These are phyloP conservation scores for Thelaira solivaga DNA, from an alignment of 2,888 invertebrate species.

Conservation along the genomic window DNA sequence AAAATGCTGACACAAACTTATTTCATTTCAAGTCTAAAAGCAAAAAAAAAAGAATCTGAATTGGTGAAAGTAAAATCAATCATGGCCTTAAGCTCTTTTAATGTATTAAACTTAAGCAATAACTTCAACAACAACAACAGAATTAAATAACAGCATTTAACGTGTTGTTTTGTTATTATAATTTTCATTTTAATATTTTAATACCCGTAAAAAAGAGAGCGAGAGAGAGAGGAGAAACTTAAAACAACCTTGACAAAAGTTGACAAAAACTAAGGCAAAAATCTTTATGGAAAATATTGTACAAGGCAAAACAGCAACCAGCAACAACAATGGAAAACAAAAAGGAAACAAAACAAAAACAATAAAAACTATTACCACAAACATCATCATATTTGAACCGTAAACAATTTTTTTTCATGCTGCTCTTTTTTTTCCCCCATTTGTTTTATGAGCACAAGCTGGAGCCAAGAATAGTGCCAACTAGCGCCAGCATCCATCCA, in stretches of 20 bases:
- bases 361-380: not conserved
- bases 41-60: not conserved
- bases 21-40: conserved; percentile 4
- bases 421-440: not conserved
- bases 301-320: conserved; percentile 11
- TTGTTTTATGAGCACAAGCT: not conserved
- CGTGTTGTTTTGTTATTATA: too few relatives aligned
- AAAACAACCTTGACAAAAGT: conserved; percentile 49
- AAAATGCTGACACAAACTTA: not conserved
- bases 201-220: too few relatives aligned
- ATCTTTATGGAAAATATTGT: not conserved
- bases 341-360: not conserved
- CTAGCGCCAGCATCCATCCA: conserved; percentile 16
- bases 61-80: not conserved
- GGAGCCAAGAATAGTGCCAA: conserved; percentile 22
- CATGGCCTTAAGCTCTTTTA: not conserved
- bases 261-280: conserved; percentile 12
- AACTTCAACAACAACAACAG: not conserved
- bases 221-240: not conserved
- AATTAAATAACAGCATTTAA: not conserved
- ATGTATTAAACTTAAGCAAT: not conserved
- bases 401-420: conserved; percentile 7
- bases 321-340: conserved; percentile 18
- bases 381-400: conserved; percentile 5
- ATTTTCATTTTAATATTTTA: not conserved